A percentile compares a stretch with the other conserved stretches of the same genome.
These are phyloP conservation scores for Tretioscincus oriximinensis DNA, from an alignment of 2,113 vertebrate genomes.

Conservation along the genomic window DNA sequence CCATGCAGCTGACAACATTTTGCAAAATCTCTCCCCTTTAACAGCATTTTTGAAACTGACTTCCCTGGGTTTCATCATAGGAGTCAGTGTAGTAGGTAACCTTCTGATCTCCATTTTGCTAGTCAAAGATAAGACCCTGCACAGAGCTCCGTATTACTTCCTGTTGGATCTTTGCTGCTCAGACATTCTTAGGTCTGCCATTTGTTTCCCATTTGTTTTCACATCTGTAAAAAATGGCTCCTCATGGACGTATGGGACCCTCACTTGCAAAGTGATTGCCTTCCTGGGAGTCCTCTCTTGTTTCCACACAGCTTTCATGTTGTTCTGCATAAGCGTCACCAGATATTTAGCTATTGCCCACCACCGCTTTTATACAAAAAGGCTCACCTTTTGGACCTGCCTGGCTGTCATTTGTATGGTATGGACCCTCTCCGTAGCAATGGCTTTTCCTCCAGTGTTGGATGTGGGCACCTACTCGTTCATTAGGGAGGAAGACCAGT, in stretches of 20 bases:
- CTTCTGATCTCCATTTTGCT: conserved; percentile 99
- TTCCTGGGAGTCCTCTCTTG: conserved; percentile 98
- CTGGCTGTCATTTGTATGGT: conserved; percentile 99
- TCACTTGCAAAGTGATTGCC: conserved; percentile 99
- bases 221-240: conserved; percentile 99
- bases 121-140: conserved; percentile 99
- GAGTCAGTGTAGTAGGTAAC: conserved; percentile 98
- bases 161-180: conserved; percentile 98
- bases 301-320: conserved; percentile 99
- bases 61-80: conserved; percentile 98
- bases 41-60: conserved; percentile 99
- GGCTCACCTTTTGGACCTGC: conserved; percentile 98
- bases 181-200: conserved; percentile 96
- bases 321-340: conserved; percentile 97
- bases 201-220: conserved; percentile 99
- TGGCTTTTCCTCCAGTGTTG: conserved; percentile 98
- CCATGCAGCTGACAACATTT: conserved; percentile 99
- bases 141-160: conserved; percentile 98
- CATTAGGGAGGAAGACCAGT: conserved; percentile 98
- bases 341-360: conserved; percentile 98
- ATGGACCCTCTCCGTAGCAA: conserved; percentile 98
- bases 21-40: conserved; percentile 99
- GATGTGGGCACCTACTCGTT: conserved; percentile 98
- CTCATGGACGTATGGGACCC: conserved; percentile 93
- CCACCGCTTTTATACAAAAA: conserved; percentile 98